Evolutionary conservation across 92 coral and sea anemone genomes (phyloP).

Genomic region (Umimayanthus chanpuru): DNA sequence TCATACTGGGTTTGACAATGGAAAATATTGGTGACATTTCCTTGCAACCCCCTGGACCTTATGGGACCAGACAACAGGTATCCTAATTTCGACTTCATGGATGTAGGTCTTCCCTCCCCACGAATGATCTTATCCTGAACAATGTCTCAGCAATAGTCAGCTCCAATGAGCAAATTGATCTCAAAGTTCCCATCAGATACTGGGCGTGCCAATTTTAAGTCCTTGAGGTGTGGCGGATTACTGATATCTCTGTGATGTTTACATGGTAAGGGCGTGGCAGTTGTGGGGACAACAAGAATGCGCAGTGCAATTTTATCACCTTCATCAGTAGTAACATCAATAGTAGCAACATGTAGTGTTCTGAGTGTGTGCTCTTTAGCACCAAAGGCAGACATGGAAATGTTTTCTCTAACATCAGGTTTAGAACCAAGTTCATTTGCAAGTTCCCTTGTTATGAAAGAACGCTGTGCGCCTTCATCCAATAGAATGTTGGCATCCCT

Average conservation of each 20-base stretch:
- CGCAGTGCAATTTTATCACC: constrained; percentile 30
- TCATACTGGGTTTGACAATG: constrained; percentile 17
- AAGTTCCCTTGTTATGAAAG: neutral
- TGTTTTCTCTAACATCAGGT: neutral
- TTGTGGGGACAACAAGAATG: constrained; percentile 55
- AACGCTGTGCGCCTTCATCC: neutral
- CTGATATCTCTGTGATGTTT: constrained; percentile 18
- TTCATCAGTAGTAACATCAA: constrained; percentile 34
- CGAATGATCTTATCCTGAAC: constrained; percentile 56
- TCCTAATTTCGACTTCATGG: constrained; percentile 56
- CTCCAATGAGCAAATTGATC: constrained; percentile 47
- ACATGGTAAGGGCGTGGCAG: constrained; percentile 51
- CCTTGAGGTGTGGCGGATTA: constrained; percentile 50
- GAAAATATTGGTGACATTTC: neutral
- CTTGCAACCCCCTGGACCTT: neutral
- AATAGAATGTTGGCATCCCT: neutral
- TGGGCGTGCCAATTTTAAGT: constrained; percentile 59
- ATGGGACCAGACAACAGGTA: constrained; percentile 63
- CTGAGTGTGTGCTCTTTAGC: neutral
- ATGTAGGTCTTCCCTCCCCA: constrained; percentile 58
- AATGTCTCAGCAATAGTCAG: constrained; percentile 60
- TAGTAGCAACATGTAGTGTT: constrained; percentile 18
- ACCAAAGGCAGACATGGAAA: constrained; percentile 7
- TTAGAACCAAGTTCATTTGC: constrained; percentile 11
- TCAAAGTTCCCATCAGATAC: constrained; percentile 54